These are phyloP conservation scores for Phalacrocorax aristotelis DNA, from an alignment of 2,113 vertebrate genomes.

Conservation along the genomic window DNA sequence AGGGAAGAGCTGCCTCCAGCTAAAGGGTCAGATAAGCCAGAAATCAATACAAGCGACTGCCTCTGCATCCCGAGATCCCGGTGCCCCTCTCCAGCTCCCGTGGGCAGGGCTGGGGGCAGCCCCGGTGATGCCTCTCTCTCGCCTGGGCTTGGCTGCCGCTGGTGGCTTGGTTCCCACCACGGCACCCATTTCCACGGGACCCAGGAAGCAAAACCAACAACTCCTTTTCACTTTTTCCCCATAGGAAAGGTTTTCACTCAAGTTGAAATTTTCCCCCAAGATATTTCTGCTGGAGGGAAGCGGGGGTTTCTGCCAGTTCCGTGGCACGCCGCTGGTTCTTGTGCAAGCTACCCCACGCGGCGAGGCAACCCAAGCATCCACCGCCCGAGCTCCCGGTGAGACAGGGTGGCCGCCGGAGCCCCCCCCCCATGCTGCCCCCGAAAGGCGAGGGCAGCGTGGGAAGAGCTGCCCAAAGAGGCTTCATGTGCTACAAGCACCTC, in stretches of 20 bases:
- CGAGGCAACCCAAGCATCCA: neutral
- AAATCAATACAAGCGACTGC: slow-evolving; percentile 56
- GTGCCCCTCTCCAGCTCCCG: neutral
- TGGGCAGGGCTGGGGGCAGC: neutral
- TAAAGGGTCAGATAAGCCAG: slow-evolving; percentile 69
- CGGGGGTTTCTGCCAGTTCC: neutral
- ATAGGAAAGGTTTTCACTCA: neutral
- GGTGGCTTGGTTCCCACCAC: neutral
- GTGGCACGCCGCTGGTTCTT: fast-evolving
- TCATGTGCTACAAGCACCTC: fast-evolving
- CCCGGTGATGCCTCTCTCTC: neutral
- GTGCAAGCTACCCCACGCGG: neutral
- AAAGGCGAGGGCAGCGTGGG: neutral
- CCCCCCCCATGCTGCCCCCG: too few species aligned
- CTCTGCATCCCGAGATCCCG: slow-evolving; percentile 40
- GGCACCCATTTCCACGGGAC: neutral
- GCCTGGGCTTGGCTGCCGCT: fast-evolving
- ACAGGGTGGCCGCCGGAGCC: neutral
- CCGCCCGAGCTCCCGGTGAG: neutral
- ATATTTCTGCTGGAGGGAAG: neutral
- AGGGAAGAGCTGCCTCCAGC: slow-evolving; percentile 69
- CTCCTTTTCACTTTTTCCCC: neutral
- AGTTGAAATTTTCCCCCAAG: neutral
- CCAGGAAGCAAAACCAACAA: neutral
- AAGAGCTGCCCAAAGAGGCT: neutral